These are phyloP conservation scores for Patiria pectinifera DNA, from an alignment of 53 echinoderm and acorn worm genomes.

Conservation along the genomic window DNA sequence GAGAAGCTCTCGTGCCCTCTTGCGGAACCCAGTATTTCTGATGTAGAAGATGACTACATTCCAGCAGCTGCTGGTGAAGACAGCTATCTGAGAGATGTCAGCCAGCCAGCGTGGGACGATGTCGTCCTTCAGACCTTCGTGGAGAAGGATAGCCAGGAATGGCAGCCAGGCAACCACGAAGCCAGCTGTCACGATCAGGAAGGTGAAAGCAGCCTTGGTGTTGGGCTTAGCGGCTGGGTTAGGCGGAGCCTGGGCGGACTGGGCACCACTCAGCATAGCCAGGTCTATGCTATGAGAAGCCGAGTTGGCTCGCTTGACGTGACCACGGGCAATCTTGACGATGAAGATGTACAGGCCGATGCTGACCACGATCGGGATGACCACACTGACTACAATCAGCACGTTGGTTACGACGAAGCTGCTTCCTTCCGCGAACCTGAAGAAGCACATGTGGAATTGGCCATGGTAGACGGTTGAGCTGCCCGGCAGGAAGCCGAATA, in stretches of 20 bases:
- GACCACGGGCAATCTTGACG: conserved; percentile 35
- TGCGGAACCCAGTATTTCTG: conserved; percentile 35
- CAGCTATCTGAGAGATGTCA: conserved; percentile 3
- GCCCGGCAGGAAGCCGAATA: conserved; percentile 29
- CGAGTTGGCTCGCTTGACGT: background rate
- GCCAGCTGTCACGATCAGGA: conserved; percentile 45
- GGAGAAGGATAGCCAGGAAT: conserved; percentile 26
- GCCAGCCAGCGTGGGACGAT: conserved; percentile 37
- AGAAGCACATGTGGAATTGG: conserved; percentile 57
- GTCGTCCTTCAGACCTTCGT: conserved; percentile 25
- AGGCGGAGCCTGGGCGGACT: background rate
- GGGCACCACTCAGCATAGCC: background rate
- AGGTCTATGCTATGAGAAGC: background rate
- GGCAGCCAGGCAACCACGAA: conserved; percentile 57
- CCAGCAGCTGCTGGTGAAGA: conserved; percentile 58
- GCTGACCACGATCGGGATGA: conserved; percentile 28
- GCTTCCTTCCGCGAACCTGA: background rate
- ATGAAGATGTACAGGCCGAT: conserved; percentile 28
- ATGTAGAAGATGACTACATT: conserved; percentile 53
- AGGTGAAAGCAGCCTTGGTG: conserved; percentile 52
- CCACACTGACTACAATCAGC: conserved; percentile 26
- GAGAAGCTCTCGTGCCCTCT: conserved; percentile 21
- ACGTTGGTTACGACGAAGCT: background rate
- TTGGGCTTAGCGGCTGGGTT: conserved; percentile 4
- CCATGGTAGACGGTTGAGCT: conserved; percentile 20